Evolutionary conservation across 2,888 invertebrate species (phyloP).

Genomic region (Azorinus chamasolen): DNA sequence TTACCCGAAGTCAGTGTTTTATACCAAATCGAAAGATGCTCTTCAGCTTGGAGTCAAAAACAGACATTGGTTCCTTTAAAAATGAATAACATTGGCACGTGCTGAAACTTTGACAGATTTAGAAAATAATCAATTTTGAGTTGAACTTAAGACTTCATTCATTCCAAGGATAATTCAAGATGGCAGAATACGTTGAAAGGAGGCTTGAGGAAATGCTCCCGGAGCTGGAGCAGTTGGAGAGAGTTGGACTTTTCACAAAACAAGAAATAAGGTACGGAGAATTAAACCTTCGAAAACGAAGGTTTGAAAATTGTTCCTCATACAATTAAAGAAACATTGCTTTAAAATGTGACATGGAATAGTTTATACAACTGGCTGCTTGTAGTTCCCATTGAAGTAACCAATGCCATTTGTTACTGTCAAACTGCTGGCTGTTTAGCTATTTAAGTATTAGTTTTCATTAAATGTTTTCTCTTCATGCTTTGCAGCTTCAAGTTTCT

Average conservation of each 20-base stretch:
- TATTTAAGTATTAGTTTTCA: no score
- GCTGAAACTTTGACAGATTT: neutral
- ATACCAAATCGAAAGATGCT: neutral
- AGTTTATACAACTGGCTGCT: no score
- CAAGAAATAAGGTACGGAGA: constrained; percentile 89
- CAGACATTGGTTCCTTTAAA: neutral
- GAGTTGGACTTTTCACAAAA: constrained; percentile 90
- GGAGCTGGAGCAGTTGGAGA: constrained; percentile 93
- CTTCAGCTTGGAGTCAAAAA: neutral
- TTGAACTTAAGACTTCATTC: no score
- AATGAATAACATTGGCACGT: constrained; percentile 2
- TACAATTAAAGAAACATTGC: no score
- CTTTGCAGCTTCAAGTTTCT: no score
- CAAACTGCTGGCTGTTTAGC: no score
- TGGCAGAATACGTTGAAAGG: constrained; percentile 94
- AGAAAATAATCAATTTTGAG: no score
- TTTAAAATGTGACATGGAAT: no score
- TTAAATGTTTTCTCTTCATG: no score
- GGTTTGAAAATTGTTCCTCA: neutral
- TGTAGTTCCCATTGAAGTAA: no score
- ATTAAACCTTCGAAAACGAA: constrained; percentile 10
- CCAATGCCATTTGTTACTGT: no score
- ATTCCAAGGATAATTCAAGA: constrained; percentile 80
- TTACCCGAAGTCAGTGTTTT: no score
- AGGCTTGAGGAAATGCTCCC: constrained; percentile 93